A percentile compares a stretch with the other conserved stretches of the same genome.
Evolutionary conservation across 2,113 vertebrate genomes (phyloP).

Genomic region (human): DNA sequence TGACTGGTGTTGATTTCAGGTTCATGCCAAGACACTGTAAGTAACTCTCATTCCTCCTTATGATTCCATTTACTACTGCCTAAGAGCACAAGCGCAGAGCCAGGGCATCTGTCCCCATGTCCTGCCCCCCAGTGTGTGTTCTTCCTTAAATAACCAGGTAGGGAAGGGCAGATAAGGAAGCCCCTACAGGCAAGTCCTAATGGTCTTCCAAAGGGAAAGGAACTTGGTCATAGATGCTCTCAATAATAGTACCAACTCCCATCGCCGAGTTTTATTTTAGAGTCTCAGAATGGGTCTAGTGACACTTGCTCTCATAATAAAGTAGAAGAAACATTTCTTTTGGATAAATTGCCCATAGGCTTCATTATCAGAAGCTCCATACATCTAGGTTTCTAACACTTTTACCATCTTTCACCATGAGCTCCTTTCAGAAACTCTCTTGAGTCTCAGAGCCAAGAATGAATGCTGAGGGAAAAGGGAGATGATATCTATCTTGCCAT

Average conservation of each 20-base stretch:
- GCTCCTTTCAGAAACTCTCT: not conserved
- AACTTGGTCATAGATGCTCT: not conserved
- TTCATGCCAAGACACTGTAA: not conserved
- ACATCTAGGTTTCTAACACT: not conserved
- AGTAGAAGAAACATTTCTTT: not conserved
- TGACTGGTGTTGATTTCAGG: not conserved
- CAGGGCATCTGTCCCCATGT: not conserved
- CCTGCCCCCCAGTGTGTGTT: not conserved
- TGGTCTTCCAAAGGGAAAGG: not conserved
- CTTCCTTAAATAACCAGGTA: not conserved
- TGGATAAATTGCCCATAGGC: not conserved
- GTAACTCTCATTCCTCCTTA: not conserved
- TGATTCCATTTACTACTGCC: too few species aligned
- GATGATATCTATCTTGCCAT: not conserved
- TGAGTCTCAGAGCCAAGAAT: not conserved
- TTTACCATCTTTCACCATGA: not conserved
- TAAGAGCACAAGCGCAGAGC: not conserved
- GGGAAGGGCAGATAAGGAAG: not conserved
- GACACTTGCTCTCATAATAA: not conserved
- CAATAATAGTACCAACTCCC: not conserved
- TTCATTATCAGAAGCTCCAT: not conserved
- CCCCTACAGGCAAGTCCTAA: slow-evolving; percentile 2
- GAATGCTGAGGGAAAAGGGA: not conserved
- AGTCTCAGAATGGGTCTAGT: not conserved
- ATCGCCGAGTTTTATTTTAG: not conserved